Evolutionary conservation across 53 echinoderm and acorn worm genomes (phyloP).

Genomic region (Patiria pectinifera): DNA sequence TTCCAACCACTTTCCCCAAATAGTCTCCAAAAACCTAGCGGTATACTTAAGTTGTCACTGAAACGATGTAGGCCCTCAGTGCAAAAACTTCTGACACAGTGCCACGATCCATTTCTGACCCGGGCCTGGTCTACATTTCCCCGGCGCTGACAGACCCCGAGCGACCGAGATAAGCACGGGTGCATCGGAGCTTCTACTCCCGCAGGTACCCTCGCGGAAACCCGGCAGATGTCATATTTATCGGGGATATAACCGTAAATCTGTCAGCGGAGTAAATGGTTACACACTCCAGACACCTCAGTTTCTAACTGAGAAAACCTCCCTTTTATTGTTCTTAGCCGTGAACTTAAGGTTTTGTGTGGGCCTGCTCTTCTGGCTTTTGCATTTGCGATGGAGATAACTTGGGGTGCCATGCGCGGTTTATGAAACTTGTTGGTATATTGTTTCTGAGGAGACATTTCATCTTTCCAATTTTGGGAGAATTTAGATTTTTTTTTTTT

Average conservation of each 20-base stretch:
- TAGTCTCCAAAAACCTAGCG: background rate
- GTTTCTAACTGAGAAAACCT: background rate
- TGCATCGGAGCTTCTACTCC: background rate
- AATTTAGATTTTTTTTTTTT: no score
- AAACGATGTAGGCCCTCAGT: background rate
- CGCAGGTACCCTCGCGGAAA: background rate
- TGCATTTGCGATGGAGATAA: background rate
- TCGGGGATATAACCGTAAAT: slow-evolving; percentile 49
- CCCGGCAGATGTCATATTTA: slow-evolving; percentile 46
- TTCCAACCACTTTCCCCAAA: background rate
- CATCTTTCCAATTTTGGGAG: no score
- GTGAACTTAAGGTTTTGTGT: background rate
- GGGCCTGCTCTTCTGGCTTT: background rate
- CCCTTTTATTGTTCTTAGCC: background rate
- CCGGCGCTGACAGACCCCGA: background rate
- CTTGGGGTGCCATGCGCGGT: background rate
- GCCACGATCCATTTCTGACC: slow-evolving; percentile 16
- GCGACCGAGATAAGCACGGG: background rate
- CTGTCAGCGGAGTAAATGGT: slow-evolving; percentile 28
- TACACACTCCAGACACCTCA: slow-evolving; percentile 37
- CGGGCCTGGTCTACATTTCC: slow-evolving; percentile 20
- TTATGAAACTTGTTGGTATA: no score
- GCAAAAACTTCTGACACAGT: background rate
- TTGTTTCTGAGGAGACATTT: no score
- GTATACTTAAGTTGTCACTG: background rate